Conservation (phyloP, 92 coral and sea anemone species). For the Porites lobata region DNA sequence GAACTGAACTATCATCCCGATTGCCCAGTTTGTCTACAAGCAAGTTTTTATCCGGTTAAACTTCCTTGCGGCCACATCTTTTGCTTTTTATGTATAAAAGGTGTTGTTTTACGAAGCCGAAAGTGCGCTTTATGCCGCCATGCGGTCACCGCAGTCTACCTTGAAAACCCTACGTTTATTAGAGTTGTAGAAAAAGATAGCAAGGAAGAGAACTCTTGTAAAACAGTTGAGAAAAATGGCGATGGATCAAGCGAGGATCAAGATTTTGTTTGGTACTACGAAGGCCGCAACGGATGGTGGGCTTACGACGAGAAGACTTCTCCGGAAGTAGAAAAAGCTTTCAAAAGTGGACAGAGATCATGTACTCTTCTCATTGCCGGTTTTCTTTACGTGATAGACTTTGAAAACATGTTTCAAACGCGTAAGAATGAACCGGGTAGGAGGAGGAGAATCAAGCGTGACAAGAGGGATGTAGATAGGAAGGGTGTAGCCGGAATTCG, state of each 20-base stretch:
- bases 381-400: slow-evolving; percentile 92
- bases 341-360: slow-evolving; percentile 93
- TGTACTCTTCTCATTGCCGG: slow-evolving; percentile 96
- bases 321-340: slow-evolving; percentile 89
- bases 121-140: slow-evolving; percentile 97
- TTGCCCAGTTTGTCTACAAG: slow-evolving; percentile 96
- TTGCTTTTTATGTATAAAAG: slow-evolving; percentile 99
- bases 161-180: slow-evolving; percentile 92
- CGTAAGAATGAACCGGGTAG: slow-evolving; percentile 98
- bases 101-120: slow-evolving; percentile 95
- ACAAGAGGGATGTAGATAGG: slow-evolving; percentile 89
- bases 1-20: slow-evolving; percentile 92
- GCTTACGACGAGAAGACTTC: slow-evolving; percentile 95
- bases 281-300: slow-evolving; percentile 99
- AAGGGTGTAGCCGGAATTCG: slow-evolving; percentile 97
- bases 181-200: slow-evolving; percentile 58
- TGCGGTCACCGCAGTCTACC: slow-evolving; percentile 76
- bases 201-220: slow-evolving; percentile 33
- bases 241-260: slow-evolving; percentile 34
- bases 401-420: slow-evolving; percentile 99
- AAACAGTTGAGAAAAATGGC: slow-evolving; percentile 14
- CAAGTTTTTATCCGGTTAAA: slow-evolving; percentile 88
- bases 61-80: slow-evolving; percentile 97
- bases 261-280: slow-evolving; percentile 94
- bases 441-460: slow-evolving; percentile 93